Conservation (phyloP, 1,140 invertebrate genomes). For the Listronotus oregonensis region DNA sequence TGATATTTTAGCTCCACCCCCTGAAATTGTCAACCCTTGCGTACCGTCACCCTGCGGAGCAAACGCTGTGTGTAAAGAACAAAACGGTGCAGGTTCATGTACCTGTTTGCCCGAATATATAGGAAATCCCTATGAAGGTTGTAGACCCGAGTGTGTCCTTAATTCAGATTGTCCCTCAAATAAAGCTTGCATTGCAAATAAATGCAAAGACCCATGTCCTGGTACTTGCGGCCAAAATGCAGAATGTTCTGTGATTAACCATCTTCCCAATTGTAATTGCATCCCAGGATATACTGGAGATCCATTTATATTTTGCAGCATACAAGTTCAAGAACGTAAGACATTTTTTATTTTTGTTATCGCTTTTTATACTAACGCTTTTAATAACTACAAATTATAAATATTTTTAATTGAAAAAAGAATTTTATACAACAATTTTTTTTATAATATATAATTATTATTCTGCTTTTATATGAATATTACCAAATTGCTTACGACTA, state of each 20-base stretch:
- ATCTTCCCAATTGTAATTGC: conserved; percentile 72
- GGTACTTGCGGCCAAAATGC: conserved; percentile 75
- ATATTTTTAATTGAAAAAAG: too few relatives aligned
- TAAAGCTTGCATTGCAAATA: conserved; percentile 70
- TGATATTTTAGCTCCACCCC: conserved; percentile 26
- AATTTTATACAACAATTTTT: too few relatives aligned
- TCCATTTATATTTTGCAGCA: conserved; percentile 58
- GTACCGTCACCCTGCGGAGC: conserved; percentile 74
- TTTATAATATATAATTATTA: too few relatives aligned
- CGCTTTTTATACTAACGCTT: conserved; percentile 58
- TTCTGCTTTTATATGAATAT: too few relatives aligned
- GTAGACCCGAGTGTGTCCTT: conserved; percentile 69
- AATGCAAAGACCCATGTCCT: conserved; percentile 72
- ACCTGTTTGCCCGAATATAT: conserved; percentile 69
- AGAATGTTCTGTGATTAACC: conserved; percentile 71
- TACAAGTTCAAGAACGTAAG: conserved; percentile 62
- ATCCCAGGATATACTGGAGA: conserved; percentile 71
- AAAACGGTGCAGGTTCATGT: conserved; percentile 66
- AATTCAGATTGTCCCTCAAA: conserved; percentile 67
- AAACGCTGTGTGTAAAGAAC: conserved; percentile 69
- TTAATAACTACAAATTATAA: conserved; percentile 7
- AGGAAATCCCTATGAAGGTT: conserved; percentile 67
- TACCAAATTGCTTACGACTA: too few relatives aligned
- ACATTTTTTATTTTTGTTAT: conserved; percentile 60
- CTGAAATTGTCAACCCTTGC: conserved; percentile 63